Evolutionary conservation across 2,888 invertebrate species (phyloP), one percentile per base, ranked within the genome.

Genomic region (Melitaea athalia): DNA sequence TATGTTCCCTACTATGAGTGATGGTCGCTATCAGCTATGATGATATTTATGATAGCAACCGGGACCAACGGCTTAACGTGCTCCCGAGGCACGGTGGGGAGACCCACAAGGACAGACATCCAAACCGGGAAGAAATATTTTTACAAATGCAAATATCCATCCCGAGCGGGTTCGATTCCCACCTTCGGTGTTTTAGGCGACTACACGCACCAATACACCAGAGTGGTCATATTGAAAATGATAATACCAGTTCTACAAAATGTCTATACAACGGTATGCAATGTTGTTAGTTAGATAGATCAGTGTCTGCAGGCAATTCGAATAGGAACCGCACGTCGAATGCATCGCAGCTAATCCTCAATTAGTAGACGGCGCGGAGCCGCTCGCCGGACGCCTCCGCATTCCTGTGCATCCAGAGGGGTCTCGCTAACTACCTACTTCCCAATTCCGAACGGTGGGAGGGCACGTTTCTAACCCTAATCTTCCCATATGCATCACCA

Each of bases 351-450:
- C 57, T 62, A 24, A 62, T 47, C 62, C 49, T 62, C 67, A 67
- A 67, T 67, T 67, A 67, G 62, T 47, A 49, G 62, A 57, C 57
- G 15, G 57, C 42, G 76, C 76, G 77, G 57, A 57, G 76, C 75
- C 77, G 75, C 72, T 72, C 63, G 72, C 76, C 81, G 82, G 83
- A 81, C 81, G 83, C 79, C 85, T 83, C 81, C 85, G 85, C 87
- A 87, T 87, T 85, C 87, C 86, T 75, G 68, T 75, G 74, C 79
- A 75, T 78, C 81, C 81, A 63, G 59, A 52, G 67, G 67, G 67
- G 67, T 65, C 80, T 76, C 76, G 68, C 75, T 84, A 87, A 87
- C 67, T 63, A 59, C 63, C 59, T 57, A 67, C 84, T 81, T 68
- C 68, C 66, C 68, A 73, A 72, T 63, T 49, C 63, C 17, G 59